Conservation (phyloP, 2,797 vertebrate genomes). For the Pachyuromys duprasi region DNA sequence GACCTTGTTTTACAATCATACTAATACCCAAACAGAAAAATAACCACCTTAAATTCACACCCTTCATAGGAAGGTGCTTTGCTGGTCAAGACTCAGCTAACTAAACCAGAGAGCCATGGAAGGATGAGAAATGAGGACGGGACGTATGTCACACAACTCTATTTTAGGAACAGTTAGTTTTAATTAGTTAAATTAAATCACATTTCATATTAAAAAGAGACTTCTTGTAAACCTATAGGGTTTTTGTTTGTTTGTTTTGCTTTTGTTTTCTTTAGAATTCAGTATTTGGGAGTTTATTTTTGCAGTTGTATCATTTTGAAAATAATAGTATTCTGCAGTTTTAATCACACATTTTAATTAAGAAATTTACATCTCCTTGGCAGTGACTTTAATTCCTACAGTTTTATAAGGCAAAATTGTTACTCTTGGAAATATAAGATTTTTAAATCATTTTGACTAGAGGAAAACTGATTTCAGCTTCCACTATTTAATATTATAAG, state of each 20-base stretch:
- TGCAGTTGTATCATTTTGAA: constrained; percentile 60
- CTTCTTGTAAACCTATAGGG: background rate
- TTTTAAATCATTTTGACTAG: constrained; percentile 63
- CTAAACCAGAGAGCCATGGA: background rate
- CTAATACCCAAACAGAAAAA: background rate
- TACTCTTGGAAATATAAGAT: constrained; percentile 36
- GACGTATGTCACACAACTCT: background rate
- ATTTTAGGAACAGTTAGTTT: background rate
- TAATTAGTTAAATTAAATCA: background rate
- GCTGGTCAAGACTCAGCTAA: background rate
- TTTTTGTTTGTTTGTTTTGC: background rate
- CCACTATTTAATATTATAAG: constrained; percentile 64
- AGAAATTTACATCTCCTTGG: constrained; percentile 48
- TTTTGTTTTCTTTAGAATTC: constrained; percentile 26
- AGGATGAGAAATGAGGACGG: no score
- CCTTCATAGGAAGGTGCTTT: background rate
- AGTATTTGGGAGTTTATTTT: constrained; percentile 30
- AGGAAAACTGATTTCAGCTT: constrained; percentile 66
- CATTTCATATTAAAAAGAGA: constrained; percentile 17
- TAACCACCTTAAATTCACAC: background rate
- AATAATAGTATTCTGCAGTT: constrained; percentile 11
- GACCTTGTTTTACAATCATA: background rate
- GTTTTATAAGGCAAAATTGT: constrained; percentile 56
- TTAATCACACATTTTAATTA: constrained; percentile 57
- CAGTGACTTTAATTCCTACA: constrained; percentile 59